Base-by-base conservation (phyloP, 2,113 vertebrate species). In the Callopanchax toddi region DNA sequence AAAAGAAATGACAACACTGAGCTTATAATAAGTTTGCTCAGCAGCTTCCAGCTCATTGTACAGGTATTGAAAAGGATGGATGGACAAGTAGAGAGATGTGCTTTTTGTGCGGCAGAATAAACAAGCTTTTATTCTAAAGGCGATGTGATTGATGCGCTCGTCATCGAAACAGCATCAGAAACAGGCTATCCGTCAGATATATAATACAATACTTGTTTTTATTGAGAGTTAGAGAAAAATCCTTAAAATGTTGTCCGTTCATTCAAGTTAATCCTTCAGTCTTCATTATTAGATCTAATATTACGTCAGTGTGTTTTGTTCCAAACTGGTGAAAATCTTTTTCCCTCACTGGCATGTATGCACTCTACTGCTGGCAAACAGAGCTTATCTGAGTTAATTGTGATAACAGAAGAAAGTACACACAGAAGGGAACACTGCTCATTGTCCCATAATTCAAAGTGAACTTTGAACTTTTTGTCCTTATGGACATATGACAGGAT, bases 321-420 rank as follows among this genome's bases (percentile, higher is more conserved):
- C n/a, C n/a, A n/a, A n/a, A n/a, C n/a, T n/a, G 6, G 7, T 22
- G 15, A 39, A 15, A 11, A 37, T 37, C 12, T 37, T 53, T 9
- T 32, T 51, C 34, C 3, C 1, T 50, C 51, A 18, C 16, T 36
- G 46, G 45, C 53, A 42, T 22, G 32, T 15, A 11, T 22, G 60
- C 17, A 59, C 50, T 54, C 17, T 29, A 40, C 48, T 16, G n/a
- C 49, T 18, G 6, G 6, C 18, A 34, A 58, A 67, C 21, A 53
- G 40, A 40, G 36, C 45, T 58, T 49, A 71, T 71, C 59, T 16
- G 8, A 40, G 53, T 50, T 29, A 16, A 40, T 43, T 34, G n/a
- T 2, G 25, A 69, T 17, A 61, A 69, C 11, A 58, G 12, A 42
- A 46, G 26, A 71, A 54, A 45, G 44, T 39, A 4, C 43, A 20